A percentile compares a stretch with the other conserved stretches of the same genome.
Conservation (phyloP, 2,797 vertebrate genomes). For the Coccyzus lansbergi region DNA sequence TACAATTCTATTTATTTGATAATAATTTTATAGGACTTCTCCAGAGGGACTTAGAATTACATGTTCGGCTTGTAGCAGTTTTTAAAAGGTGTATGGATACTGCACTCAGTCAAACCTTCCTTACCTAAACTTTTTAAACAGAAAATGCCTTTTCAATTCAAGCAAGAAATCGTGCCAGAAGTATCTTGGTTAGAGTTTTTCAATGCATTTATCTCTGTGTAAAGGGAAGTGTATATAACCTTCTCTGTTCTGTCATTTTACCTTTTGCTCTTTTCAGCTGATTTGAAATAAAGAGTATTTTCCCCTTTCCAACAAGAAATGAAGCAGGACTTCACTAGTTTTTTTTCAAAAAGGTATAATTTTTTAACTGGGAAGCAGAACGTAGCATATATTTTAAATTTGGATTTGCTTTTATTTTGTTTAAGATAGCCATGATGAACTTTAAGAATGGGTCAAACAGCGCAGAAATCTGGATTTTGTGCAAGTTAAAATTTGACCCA, state of each 20-base stretch:
- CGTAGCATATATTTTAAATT: neutral
- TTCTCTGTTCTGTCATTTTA: conserved; percentile 21
- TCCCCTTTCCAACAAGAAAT: neutral
- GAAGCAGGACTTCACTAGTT: neutral
- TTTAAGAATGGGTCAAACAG: neutral
- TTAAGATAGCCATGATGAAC: neutral
- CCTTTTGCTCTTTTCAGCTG: conserved; percentile 29
- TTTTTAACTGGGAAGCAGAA: neutral
- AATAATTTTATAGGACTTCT: conserved; percentile 63
- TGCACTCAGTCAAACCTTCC: conserved; percentile 19
- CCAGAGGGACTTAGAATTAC: conserved; percentile 43
- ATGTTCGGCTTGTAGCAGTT: conserved; percentile 25
- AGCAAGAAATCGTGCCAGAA: conserved; percentile 14
- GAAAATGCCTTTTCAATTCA: conserved; percentile 34
- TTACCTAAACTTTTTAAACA: conserved; percentile 34
- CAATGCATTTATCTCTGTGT: neutral
- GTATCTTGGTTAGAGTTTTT: conserved; percentile 21
- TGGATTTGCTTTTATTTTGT: neutral
- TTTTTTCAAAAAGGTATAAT: neutral
- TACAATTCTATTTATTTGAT: conserved; percentile 67
- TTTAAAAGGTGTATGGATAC: conserved; percentile 30
- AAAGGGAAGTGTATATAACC: neutral
- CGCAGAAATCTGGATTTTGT: neutral
- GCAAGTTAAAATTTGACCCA: neutral
- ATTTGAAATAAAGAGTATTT: conserved; percentile 17